Evolutionary conservation across 2,113 vertebrate species (phyloP), one percentile per base, ranked within the genome.

Genomic region (Trochalopteron elliotii): DNA sequence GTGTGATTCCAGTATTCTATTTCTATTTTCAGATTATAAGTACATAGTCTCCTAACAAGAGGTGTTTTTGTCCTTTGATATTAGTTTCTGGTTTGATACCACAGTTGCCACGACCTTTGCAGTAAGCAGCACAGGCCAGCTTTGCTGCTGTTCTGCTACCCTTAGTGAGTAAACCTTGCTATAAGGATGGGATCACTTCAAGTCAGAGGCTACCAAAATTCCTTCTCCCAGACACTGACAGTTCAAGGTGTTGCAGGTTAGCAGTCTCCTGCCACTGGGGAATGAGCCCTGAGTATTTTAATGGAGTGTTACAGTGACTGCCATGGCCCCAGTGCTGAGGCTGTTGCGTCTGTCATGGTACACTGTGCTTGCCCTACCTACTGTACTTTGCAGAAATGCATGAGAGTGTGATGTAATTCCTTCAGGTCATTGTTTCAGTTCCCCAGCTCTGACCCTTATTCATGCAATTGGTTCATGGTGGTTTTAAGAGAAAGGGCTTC

Each of bases 1-100:
- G 15, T 81, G 25, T 63, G 44, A 91, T 64, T 75, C 39, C 28
- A 68, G 24, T 68, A 64, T 69, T 61, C n/a, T 27, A 19, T 76
- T 85, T 90, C 31, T 72, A 12, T 83, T 88, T 83, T 69, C 68
- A 64, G 27, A 44, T 63, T 85, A 35, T 74, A 92, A 81, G 59
- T 63, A 44, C 83, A 75, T 8, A 47, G 47, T 15, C 17, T 90
- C 31, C 53, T 81, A 67, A 71, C 5, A 44, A 75, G 13, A 86
- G 33, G 25, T 39, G 24, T 52, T 82, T 37, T 33, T 23, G n/a
- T 79, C 31, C 49, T 90, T 79, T 83, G 13, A 31, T 31, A 2
- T 7, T 70, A 85, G 7, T 60, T 47, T 77, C 56, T 87, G 23
- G 7, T 39, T 82, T 45, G 60, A 53, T 23, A 60, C 7, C 40